These are phyloP conservation scores for Kuschelorhynchus macadamiae DNA, from an alignment of 2,888 invertebrate genomes.

Conservation along the genomic window DNA sequence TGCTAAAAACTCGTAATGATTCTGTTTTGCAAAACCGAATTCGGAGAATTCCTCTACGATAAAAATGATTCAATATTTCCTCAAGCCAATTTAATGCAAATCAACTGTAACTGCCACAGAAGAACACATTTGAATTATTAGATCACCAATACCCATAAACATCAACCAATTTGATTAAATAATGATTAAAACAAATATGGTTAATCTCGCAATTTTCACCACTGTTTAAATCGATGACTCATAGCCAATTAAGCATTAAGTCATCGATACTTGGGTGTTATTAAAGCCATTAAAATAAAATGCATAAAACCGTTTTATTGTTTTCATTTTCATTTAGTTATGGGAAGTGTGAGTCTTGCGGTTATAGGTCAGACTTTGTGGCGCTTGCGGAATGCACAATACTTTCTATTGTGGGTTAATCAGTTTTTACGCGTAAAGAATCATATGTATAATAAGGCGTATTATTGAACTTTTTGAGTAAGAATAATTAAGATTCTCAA, in stretches of 20 bases:
- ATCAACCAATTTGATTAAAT: constrained; percentile 23
- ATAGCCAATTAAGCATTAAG: constrained; percentile 63
- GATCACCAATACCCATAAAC: constrained; percentile 37
- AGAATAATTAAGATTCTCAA: no score
- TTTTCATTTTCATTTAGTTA: constrained; percentile 32
- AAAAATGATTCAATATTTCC: constrained; percentile 1
- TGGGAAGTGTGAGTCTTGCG: constrained; percentile 23
- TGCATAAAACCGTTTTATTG: constrained; percentile 49
- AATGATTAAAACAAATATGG: constrained; percentile 43
- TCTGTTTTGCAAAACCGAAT: no score
- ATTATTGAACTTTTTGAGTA: no score
- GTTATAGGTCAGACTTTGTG: constrained; percentile 37
- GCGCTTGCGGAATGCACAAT: constrained; percentile 3
- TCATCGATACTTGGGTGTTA: constrained; percentile 65
- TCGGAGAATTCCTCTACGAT: no score
- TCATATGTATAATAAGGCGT: no score
- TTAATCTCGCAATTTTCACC: constrained; percentile 45
- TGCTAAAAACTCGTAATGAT: no score
- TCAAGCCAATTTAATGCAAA: constrained; percentile 13
- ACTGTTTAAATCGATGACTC: constrained; percentile 58
- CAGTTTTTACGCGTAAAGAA: no score
- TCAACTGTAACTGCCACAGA: constrained; percentile 16
- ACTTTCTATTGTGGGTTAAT: no score
- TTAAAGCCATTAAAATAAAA: constrained; percentile 59
- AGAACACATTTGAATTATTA: constrained; percentile 24